These are phyloP conservation scores for Neolamprologus tretocephalus DNA, from an alignment of 2,113 vertebrate species.

Conservation along the genomic window DNA sequence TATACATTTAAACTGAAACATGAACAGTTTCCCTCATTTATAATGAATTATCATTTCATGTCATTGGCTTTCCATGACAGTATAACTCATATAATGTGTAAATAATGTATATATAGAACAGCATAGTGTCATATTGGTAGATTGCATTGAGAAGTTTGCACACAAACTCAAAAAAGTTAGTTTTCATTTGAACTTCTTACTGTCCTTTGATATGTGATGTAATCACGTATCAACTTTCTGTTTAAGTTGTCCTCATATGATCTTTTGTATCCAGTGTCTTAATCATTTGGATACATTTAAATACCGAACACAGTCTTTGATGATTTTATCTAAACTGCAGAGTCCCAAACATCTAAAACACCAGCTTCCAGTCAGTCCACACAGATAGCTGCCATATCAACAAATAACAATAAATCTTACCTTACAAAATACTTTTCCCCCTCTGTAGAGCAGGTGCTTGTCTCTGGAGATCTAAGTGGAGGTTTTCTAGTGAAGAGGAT, in stretches of 20 bases:
- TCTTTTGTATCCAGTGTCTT: not conserved
- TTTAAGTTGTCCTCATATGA: not conserved
- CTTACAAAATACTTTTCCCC: not conserved
- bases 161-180: not conserved
- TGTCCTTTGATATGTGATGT: not conserved
- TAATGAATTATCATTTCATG: not conserved
- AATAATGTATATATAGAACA: not conserved
- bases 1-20: not conserved
- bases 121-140: not conserved
- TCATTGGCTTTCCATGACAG: not conserved
- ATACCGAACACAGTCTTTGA: not conserved
- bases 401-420: constrained; percentile 19
- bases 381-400: not conserved
- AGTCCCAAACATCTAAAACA: not conserved
- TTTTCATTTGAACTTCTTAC: not conserved
- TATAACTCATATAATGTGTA: not conserved
- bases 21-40: not conserved
- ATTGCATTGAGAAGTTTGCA: not conserved
- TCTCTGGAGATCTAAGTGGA: not conserved
- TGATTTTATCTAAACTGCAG: not conserved
- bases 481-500: constrained; percentile 47
- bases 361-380: not conserved
- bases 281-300: not conserved
- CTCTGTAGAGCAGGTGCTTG: not conserved
- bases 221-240: not conserved